Evolutionary conservation across 30 jellyfish, hydroid and myxozoan species (phyloP).

Genomic region (Chironex yamaguchii): DNA sequence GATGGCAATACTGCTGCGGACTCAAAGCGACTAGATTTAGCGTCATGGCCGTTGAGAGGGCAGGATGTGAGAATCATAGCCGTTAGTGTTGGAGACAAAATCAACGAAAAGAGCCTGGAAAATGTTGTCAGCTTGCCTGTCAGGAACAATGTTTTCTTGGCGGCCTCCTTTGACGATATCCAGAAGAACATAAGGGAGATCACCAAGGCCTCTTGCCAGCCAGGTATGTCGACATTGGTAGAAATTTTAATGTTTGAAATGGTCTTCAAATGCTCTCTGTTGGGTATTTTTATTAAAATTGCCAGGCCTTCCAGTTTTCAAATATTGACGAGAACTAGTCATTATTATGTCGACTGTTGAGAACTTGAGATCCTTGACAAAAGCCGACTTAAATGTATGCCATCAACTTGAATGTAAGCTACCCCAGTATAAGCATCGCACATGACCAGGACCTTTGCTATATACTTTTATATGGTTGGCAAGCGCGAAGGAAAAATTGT

Average conservation of each 20-base stretch:
- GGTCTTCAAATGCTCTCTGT: neutral
- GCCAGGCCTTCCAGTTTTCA: neutral
- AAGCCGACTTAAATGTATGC: too few relatives aligned
- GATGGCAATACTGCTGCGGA: conserved; percentile 89
- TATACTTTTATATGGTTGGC: too few relatives aligned
- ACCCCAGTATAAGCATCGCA: too few relatives aligned
- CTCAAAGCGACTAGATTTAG: conserved; percentile 82
- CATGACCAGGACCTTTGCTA: too few relatives aligned
- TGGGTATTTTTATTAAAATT: neutral
- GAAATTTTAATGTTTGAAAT: neutral
- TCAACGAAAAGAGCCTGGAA: conserved; percentile 75
- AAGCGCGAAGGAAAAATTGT: too few relatives aligned
- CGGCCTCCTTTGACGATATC: conserved; percentile 94
- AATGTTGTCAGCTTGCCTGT: conserved; percentile 91
- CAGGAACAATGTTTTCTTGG: conserved; percentile 86
- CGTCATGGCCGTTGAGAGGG: conserved; percentile 96
- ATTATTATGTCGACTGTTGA: too few relatives aligned
- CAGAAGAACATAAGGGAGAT: conserved; percentile 78
- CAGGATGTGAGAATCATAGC: conserved; percentile 88
- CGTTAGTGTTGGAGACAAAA: conserved; percentile 82
- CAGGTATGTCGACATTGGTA: conserved; percentile 67
- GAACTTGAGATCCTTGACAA: too few relatives aligned
- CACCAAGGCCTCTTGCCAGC: conserved; percentile 88
- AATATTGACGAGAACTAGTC: too few relatives aligned
- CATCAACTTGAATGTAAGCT: too few relatives aligned